These are phyloP conservation scores for Pomacea canaliculata DNA, from an alignment of 2,888 invertebrate genomes.

Conservation along the genomic window DNA sequence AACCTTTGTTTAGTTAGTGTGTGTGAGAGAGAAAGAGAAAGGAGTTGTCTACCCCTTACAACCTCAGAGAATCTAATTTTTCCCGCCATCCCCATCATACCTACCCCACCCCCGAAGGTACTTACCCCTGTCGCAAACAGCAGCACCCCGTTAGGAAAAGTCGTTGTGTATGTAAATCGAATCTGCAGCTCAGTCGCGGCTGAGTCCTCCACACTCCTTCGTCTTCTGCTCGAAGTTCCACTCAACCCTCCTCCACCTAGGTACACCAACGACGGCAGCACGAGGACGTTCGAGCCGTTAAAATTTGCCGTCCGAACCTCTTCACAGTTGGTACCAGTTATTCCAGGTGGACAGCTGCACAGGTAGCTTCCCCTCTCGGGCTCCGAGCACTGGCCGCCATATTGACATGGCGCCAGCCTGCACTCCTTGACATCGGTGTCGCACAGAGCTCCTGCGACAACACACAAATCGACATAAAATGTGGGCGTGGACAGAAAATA, in stretches of 20 bases:
- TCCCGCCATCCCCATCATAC: too few relatives aligned
- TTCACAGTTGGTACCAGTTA: conserved; percentile 53
- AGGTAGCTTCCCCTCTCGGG: conserved; percentile 78
- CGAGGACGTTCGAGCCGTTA: conserved; percentile 45
- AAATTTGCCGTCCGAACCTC: conserved; percentile 55
- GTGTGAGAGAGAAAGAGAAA: neutral
- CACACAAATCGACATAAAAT: neutral
- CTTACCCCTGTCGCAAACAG: conserved; percentile 55
- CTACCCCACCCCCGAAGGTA: neutral
- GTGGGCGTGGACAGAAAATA: neutral
- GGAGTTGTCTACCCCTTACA: neutral
- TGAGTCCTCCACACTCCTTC: conserved; percentile 15
- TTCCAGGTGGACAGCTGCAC: conserved; percentile 56
- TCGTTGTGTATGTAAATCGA: conserved; percentile 51
- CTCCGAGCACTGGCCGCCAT: conserved; percentile 92
- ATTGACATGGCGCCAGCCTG: conserved; percentile 79
- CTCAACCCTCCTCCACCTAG: neutral
- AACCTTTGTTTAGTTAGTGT: neutral
- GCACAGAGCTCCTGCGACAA: conserved; percentile 44
- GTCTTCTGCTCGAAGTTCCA: neutral
- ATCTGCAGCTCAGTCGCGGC: conserved; percentile 22
- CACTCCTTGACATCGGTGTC: conserved; percentile 48
- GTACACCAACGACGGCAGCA: conserved; percentile 33
- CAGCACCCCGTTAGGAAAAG: conserved; percentile 49
- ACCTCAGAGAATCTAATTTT: too few relatives aligned